Percentiles rank a stretch among this genome's conserved stretches.
Evolutionary conservation across 2,113 vertebrate species (phyloP).

Genomic region (Gopherus evgoodei): DNA sequence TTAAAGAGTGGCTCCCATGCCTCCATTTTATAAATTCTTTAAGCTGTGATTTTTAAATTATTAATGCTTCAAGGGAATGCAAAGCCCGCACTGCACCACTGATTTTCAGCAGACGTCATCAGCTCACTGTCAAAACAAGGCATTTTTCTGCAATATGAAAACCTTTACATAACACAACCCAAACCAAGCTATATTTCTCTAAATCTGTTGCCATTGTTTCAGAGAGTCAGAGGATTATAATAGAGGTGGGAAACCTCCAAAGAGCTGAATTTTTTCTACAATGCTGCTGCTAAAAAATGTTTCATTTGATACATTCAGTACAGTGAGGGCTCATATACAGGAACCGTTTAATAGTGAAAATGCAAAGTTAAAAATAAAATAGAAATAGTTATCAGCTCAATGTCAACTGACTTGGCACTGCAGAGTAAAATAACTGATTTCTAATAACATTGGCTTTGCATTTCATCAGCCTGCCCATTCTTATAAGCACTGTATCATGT

Average conservation of each 20-base stretch:
- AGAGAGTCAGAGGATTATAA: accelerated
- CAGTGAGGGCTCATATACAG: accelerated
- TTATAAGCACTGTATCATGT: accelerated
- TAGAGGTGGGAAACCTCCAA: accelerated
- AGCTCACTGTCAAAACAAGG: not conserved
- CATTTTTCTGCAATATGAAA: not conserved
- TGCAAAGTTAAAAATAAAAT: accelerated
- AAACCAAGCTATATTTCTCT: accelerated
- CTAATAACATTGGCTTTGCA: not conserved
- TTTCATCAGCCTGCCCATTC: accelerated
- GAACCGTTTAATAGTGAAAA: not conserved
- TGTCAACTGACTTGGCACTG: not conserved
- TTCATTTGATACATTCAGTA: accelerated
- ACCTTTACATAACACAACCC: not conserved
- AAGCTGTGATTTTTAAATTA: not conserved
- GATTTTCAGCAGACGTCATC: not conserved
- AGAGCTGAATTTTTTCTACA: too few relatives aligned
- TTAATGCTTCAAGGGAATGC: not conserved
- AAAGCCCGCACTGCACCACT: accelerated
- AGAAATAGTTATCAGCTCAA: not conserved
- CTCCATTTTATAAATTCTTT: not conserved
- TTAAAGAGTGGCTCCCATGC: not conserved
- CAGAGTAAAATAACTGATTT: not conserved
- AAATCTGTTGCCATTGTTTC: not conserved
- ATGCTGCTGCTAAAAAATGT: not conserved